Base-by-base conservation (phyloP, 35 echinoderm and acorn worm genomes). In the Anneissia japonica region DNA sequence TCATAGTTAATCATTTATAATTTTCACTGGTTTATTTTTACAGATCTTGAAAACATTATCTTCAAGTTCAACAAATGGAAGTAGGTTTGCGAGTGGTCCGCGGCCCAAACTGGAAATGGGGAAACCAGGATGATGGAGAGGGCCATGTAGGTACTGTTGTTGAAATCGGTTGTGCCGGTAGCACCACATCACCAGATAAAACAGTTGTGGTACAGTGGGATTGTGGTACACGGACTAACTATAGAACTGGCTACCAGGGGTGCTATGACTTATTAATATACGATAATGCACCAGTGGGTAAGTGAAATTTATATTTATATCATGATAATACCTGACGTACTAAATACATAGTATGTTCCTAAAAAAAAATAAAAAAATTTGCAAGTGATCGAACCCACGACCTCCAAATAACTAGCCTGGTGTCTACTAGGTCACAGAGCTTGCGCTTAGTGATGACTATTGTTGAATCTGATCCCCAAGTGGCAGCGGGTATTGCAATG, bases 201-300 rank as follows among this genome's bases (percentile, higher is more conserved):
- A 97, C 95, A 6, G 95, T 97, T 6, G 92, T 97, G 2, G 91
- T 97, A 5, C 91, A 93, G 80, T 97, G 95, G 95, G 95, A 97
- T 77, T 91, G 88, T 40, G 95, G 95, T 10, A 90, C 95, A 13
- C 86, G 95, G 13, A 97, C 95, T 4, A 97, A 97, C 78, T 97
- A 97, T 82, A 32, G 95, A 26, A 90, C 88, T 17, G 95, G 95
- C 17, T 97, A 97, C 76, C 95, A 97, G 74, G 89, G 86, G 46
- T 86, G 89, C 0, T 89, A 88, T 76, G 95, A 97, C 79, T 78
- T 97, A 3, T 37, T 90, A 7, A 89, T 97, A 26, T 97, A 89
- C 84, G 95, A 97, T 75, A 97, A 97, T 80, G 95, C 95, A 29
- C 85, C 92, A 17, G 89, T 90, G 23, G 95, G 95, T 97, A 81